phyloP scores from a whole-genome alignment of 2,888 invertebrate genomes.

The Brachypterus glaber region DNA sequence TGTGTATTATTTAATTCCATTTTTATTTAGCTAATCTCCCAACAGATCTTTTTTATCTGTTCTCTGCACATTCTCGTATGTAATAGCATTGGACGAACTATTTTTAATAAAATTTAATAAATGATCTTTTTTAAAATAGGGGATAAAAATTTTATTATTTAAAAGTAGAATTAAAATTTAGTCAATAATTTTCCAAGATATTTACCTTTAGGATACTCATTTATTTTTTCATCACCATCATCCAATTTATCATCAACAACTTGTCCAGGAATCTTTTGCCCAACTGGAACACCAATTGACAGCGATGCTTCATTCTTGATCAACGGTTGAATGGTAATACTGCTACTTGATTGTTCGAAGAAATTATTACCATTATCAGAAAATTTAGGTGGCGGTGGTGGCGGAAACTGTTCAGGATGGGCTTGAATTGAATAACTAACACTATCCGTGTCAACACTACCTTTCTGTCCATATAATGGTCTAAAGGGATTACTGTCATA shows the following conservation, averaged over 20 bases:
- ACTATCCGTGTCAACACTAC: conserved; percentile 16
- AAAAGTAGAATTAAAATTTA: too few species aligned
- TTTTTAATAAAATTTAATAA: too few species aligned
- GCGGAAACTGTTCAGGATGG: conserved; percentile 11
- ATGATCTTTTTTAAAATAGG: too few species aligned
- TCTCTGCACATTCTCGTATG: too few species aligned
- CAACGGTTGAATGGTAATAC: conserved; percentile 37
- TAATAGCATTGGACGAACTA: too few species aligned
- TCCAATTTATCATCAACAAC: conserved; percentile 37
- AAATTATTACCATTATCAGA: conserved; percentile 4
- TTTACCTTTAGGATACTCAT: conserved; percentile 28
- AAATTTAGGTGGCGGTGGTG: neutral
- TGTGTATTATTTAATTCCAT: too few species aligned
- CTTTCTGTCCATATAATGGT: conserved; percentile 30
- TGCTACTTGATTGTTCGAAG: conserved; percentile 27
- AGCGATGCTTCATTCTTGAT: conserved; percentile 37
- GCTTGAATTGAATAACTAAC: conserved; percentile 20
- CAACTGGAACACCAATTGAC: conserved; percentile 37
- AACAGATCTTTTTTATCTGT: too few species aligned
- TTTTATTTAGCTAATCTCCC: too few species aligned
- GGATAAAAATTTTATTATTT: too few species aligned
- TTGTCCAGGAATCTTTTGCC: conserved; percentile 36
- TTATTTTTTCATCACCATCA: conserved; percentile 26
- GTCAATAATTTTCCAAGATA: too few species aligned
- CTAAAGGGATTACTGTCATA: conserved; percentile 38